phyloP scores from a whole-genome alignment of 2,888 invertebrate genomes.

The Didymodactylos carnosus region DNA sequence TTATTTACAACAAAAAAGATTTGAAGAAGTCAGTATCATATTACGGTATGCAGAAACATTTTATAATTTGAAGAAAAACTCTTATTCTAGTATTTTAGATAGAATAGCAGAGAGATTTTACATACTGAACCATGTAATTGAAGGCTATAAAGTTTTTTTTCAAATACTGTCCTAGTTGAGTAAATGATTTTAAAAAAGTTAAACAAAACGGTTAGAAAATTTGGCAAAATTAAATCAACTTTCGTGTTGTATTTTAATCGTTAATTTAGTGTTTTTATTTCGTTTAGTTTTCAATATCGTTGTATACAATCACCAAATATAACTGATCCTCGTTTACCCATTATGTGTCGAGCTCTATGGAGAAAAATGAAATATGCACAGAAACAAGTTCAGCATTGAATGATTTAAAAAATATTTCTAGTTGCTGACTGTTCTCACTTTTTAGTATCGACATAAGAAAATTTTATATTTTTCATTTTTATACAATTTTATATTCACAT shows the following conservation, averaged over 20 bases:
- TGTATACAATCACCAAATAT: background rate
- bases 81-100: too few relatives aligned
- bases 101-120: background rate
- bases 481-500: too few relatives aligned
- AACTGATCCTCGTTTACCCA: background rate
- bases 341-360: conserved; percentile 7
- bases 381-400: too few relatives aligned
- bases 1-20: conserved; percentile 6
- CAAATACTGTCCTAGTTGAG: too few relatives aligned
- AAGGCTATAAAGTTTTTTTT: background rate
- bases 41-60: too few relatives aligned
- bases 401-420: too few relatives aligned
- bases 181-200: too few relatives aligned
- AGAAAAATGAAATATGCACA: conserved; percentile 7
- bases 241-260: background rate
- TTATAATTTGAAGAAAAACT: too few relatives aligned
- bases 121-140: background rate
- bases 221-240: background rate
- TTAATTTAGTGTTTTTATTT: too few relatives aligned
- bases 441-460: too few relatives aligned
- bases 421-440: too few relatives aligned
- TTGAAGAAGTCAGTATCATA: conserved; percentile 2
- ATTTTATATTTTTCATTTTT: too few relatives aligned
- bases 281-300: background rate
- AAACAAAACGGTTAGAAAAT: background rate